These are phyloP conservation scores for Conger conger DNA, from an alignment of 2,113 vertebrate genomes.

Conservation along the genomic window DNA sequence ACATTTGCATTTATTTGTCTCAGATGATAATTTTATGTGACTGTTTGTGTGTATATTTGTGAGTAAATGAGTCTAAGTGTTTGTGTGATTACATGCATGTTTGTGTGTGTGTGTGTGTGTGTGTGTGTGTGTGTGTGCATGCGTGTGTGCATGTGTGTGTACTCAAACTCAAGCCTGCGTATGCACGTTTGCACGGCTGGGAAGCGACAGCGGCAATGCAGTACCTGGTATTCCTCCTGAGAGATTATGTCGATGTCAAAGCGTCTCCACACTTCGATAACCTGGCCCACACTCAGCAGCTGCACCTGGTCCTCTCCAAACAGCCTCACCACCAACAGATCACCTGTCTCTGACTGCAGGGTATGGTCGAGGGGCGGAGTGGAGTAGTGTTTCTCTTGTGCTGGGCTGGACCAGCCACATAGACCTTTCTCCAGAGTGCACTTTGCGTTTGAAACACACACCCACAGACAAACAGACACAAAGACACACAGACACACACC, in stretches of 20 bases:
- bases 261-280: constrained; percentile 50
- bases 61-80: no score
- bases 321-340: constrained; percentile 53
- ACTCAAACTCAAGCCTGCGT: neutral
- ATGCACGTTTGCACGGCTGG: neutral
- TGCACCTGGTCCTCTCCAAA: constrained; percentile 12
- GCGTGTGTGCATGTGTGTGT: neutral
- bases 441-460: constrained; percentile 49
- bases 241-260: constrained; percentile 59
- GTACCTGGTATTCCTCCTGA: constrained; percentile 66
- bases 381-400: constrained; percentile 61
- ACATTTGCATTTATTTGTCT: neutral
- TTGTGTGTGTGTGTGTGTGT: neutral
- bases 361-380: constrained; percentile 77
- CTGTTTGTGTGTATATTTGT: neutral
- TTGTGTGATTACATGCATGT: neutral
- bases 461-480: neutral
- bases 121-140: neutral
- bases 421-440: constrained; percentile 81
- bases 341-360: constrained; percentile 63
- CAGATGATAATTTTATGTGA: neutral
- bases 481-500: neutral
- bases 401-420: constrained; percentile 78
- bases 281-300: constrained; percentile 42
- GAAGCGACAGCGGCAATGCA: no score